Conservation (phyloP, 2,888 invertebrate genomes). For the Tenthredo scrophulariae region DNA sequence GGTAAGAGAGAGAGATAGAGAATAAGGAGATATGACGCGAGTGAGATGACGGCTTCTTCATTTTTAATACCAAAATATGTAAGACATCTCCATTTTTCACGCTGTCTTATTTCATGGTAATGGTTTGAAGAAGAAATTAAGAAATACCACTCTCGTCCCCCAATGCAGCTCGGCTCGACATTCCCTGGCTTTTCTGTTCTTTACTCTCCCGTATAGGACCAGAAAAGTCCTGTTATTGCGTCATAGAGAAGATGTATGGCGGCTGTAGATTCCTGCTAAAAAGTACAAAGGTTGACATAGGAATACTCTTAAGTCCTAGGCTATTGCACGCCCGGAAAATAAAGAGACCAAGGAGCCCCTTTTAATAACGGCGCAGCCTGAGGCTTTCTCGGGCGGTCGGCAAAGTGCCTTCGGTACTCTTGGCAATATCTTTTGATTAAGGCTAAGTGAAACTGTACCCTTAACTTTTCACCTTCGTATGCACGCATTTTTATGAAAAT, state of each 20-base stretch:
- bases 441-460: slow-evolving; percentile 76
- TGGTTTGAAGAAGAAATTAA: slow-evolving; percentile 64
- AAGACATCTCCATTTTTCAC: slow-evolving; percentile 50
- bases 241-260: slow-evolving; percentile 66
- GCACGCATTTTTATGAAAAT: slow-evolving; percentile 16
- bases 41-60: slow-evolving; percentile 1
- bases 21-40: background rate
- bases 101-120: slow-evolving; percentile 56
- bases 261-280: slow-evolving; percentile 72
- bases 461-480: slow-evolving; percentile 67
- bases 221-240: slow-evolving; percentile 57
- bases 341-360: slow-evolving; percentile 62
- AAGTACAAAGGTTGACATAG: slow-evolving; percentile 77
- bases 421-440: slow-evolving; percentile 78
- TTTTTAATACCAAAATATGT: slow-evolving; percentile 43
- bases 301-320: slow-evolving; percentile 72
- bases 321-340: slow-evolving; percentile 48
- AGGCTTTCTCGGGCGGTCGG: slow-evolving; percentile 75
- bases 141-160: slow-evolving; percentile 64
- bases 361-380: slow-evolving; percentile 75
- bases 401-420: slow-evolving; percentile 76
- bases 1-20: background rate
- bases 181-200: background rate
- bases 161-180: slow-evolving; percentile 57
- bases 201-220: slow-evolving; percentile 4